Percentiles rank a stretch among this genome's conserved stretches.
Conservation (phyloP, 2,888 invertebrate species). For the Pyrgus malvae region DNA sequence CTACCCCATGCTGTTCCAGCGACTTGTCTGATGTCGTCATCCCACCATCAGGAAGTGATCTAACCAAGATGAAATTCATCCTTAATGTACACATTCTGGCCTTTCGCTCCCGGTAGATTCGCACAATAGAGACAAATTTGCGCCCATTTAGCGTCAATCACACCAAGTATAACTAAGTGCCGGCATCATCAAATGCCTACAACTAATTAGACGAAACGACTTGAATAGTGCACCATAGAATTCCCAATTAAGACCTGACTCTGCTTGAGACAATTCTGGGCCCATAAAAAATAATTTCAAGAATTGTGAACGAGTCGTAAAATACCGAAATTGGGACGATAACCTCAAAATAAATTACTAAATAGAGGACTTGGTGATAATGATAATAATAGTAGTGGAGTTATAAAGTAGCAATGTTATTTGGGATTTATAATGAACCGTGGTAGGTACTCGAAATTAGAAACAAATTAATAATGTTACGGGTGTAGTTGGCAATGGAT, state of each 20-base stretch:
- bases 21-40: too few species aligned
- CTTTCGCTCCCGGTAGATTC: slow-evolving; percentile 7
- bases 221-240: neutral
- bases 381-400: too few species aligned
- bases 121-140: slow-evolving; percentile 24
- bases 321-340: slow-evolving; percentile 9
- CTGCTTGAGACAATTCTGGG: slow-evolving; percentile 14
- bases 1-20: too few species aligned
- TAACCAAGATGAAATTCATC: neutral
- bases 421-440: neutral
- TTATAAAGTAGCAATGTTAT: neutral
- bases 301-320: slow-evolving; percentile 6
- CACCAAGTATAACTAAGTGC: slow-evolving; percentile 20
- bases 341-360: slow-evolving; percentile 3
- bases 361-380: too few species aligned
- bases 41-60: slow-evolving; percentile 10
- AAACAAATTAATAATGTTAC: neutral
- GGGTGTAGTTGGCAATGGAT: too few species aligned
- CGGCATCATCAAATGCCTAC: slow-evolving; percentile 16
- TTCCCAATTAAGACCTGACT: slow-evolving; percentile 18
- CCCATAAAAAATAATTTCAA: slow-evolving; percentile 20
- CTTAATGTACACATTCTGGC: neutral
- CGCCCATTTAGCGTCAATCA: slow-evolving; percentile 24
- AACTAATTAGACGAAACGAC: slow-evolving; percentile 9
- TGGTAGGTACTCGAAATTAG: neutral